Percentiles rank a stretch among this genome's conserved stretches.
These are phyloP conservation scores for Caenorhabditis becei DNA, from an alignment of 2,888 invertebrate genomes.

Conservation along the genomic window DNA sequence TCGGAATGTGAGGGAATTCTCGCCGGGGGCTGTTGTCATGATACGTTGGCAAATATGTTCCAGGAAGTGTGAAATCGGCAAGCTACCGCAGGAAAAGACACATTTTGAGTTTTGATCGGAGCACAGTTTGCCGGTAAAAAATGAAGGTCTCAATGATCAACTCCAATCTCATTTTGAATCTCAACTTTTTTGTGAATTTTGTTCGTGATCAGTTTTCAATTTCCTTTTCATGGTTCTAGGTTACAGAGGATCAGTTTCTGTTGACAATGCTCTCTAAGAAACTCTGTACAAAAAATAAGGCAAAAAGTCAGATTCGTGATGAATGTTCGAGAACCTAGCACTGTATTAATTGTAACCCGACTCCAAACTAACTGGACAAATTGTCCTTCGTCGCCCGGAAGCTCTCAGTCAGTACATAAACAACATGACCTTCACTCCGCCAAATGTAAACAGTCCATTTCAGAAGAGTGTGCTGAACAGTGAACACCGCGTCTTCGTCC, in stretches of 20 bases:
- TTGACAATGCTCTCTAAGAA: neutral
- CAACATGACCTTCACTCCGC: conserved; percentile 52
- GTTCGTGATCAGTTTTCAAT: neutral
- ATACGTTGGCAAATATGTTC: conserved; percentile 47
- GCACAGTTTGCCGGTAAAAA: neutral
- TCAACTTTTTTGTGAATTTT: neutral
- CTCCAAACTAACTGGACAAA: conserved; percentile 3
- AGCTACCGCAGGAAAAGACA: conserved; percentile 7
- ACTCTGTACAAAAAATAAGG: neutral
- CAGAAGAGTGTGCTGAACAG: conserved; percentile 31
- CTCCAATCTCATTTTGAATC: neutral
- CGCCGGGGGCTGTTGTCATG: neutral
- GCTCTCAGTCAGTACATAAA: conserved; percentile 48
- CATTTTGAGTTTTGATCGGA: conserved; percentile 44
- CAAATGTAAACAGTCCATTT: conserved; percentile 45
- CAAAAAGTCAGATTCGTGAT: conserved; percentile 48
- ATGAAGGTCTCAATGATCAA: neutral
- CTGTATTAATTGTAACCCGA: conserved; percentile 41
- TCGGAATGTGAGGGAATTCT: conserved; percentile 5
- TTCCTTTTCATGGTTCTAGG: neutral
- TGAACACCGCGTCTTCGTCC: neutral
- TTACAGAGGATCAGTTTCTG: too few relatives aligned
- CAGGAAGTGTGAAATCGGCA: conserved; percentile 46
- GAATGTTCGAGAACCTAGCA: conserved; percentile 27
- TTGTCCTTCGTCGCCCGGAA: conserved; percentile 40